Base-by-base conservation (phyloP, 1,140 invertebrate species). In the Papilio machaon region DNA sequence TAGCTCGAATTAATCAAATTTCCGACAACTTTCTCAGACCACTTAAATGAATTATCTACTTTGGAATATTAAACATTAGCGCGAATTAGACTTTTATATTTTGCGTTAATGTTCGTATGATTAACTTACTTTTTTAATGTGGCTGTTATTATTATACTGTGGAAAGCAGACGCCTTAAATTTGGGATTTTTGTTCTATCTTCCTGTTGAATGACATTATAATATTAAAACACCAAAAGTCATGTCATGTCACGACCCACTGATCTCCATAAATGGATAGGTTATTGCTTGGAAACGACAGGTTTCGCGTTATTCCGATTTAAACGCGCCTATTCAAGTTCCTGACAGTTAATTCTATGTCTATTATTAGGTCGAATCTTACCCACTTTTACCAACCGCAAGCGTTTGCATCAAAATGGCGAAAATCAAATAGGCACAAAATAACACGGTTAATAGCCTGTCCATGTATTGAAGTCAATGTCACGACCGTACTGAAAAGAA, bases 401-500 rank as follows among this genome's bases (percentile, higher is more conserved):
- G 13, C 4, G 1, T 43, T 7, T 6, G 2, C 38, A 7, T 6
- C 7, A 43, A 43, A 43, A 43, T 6, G 38, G 4, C 38, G 38
- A 43, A 43, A 43, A 43, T 43, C 38, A 0, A 43, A 43, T 43
- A 43, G 2, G 38, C 38, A 43, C 38, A 43, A 43, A 43, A 43
- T 43, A 43, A 0, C 38, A 43, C 4, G 4, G 38, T 43, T 43
- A 0, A 52, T 52, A 17, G 5, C 49, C 49, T 15, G 15, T 52
- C 49, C 2, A 17, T 17, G 15, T 52, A 52, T 17, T 52, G 49
- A 52, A 15, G 49, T 52, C 10, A 49, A 47, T 19, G 35, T 82
- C 81, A 54, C 67, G 76, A 43, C 81, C 81, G 30, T 43, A 82
- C 19, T 79, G 81, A 82, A 73, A 73, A 73, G 54, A 76, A 43